Evolutionary conservation across 2,797 vertebrate genomes (phyloP), one percentile per base, ranked within the genome.

Genomic region (Eospalax fontanierii): DNA sequence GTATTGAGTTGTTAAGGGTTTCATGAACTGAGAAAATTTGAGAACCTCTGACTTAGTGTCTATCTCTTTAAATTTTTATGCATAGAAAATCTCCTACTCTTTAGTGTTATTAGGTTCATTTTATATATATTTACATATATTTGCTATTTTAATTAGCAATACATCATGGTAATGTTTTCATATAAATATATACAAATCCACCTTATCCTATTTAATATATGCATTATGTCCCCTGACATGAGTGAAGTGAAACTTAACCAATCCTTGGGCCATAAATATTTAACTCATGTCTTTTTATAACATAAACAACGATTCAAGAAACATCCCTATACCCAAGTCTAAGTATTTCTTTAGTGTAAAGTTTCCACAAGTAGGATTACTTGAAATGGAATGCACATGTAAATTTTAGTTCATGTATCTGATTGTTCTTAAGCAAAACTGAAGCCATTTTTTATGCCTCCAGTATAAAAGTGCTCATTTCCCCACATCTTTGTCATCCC

Each of bases 191-290:
- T 33, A 35, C 38, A 80, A 75, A 85, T 35, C 59, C 50, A 43
- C 35, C 26, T 59, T 59, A 43, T 87, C n/a, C 87, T 90, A 92
- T 50, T 81, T 46, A 88, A 81, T 74, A 92, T 35, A 33, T 89
- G 16, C 38, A 54, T 78, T 68, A 70, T 57, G 46, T 43, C 24
- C 7, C 54, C 59, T 80, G 50, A 16, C 15, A 26, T 19, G 9
- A 81, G 11, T 78, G 21, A 75, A 70, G n/a, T 90, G 59, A 87
- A 80, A 90, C 43, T 88, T 81, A 90, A 83, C 40, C 66, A 87
- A 43, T 59, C 8, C 54, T 40, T 24, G 16, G 18, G 22, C 71
- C 63, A 63, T 91, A 85, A 85, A 70, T 87, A 79, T 88, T 92
- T 57, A 87, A 57, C 38, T 35, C 54, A 12, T 76, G 24, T 6